A percentile compares a stretch with the other conserved stretches of the same genome.
These are phyloP conservation scores for Goniozus legneri DNA, from an alignment of 1,140 invertebrate genomes.

Conservation along the genomic window DNA sequence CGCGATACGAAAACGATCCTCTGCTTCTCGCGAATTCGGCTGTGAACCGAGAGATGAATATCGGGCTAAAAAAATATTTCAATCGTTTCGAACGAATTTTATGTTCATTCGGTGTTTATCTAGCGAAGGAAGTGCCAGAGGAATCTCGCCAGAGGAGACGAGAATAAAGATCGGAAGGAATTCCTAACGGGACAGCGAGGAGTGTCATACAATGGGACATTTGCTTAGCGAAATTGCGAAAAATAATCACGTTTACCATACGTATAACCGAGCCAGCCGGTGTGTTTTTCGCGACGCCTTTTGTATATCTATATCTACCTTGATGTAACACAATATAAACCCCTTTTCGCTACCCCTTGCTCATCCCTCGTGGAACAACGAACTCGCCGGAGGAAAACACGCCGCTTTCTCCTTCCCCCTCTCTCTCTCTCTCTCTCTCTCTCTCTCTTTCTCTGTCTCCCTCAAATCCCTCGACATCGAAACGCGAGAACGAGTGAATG, in stretches of 20 bases:
- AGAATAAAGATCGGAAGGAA: conserved; percentile 23
- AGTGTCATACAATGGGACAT: conserved; percentile 33
- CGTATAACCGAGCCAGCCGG: too few relatives aligned
- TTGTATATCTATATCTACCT: too few relatives aligned
- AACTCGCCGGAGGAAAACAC: conserved; percentile 4
- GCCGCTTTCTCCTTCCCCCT: neutral
- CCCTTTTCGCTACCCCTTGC: too few relatives aligned
- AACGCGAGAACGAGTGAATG: neutral
- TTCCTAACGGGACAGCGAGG: conserved; percentile 2
- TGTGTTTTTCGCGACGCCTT: too few relatives aligned
- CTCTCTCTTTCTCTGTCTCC: neutral
- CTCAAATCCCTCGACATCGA: conserved; percentile 4
- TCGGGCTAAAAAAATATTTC: too few relatives aligned
- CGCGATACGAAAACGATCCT: too few relatives aligned
- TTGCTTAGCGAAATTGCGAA: conserved; percentile 46
- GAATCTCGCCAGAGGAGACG: conserved; percentile 13
- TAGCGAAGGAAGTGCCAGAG: conserved; percentile 8
- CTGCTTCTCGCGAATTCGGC: too few relatives aligned
- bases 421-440: neutral
- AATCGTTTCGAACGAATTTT: too few relatives aligned
- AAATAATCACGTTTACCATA: conserved; percentile 49
- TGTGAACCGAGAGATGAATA: too few relatives aligned
- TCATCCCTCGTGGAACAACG: conserved; percentile 20
- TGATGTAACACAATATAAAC: too few relatives aligned
- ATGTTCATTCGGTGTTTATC: too few relatives aligned